phyloP scores from a whole-genome alignment of 53 echinoderm and acorn worm genomes.

The Arbacia lixula region DNA sequence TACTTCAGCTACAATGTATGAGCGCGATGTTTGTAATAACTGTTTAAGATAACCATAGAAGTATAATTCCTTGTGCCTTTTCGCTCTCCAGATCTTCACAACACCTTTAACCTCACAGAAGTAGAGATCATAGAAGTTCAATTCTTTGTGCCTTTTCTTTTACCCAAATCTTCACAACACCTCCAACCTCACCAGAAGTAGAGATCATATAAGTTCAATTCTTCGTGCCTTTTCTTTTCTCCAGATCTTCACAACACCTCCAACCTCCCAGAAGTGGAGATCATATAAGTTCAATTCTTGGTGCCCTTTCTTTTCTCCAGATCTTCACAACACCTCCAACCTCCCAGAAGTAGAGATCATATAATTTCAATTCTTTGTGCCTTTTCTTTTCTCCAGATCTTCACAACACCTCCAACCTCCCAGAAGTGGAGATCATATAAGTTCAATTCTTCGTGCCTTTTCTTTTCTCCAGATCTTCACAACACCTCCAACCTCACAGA shows the following conservation, averaged over 20 bases:
- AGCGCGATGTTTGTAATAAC: no score
- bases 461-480: no score
- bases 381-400: no score
- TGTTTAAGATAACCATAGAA: no score
- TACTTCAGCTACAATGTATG: no score
- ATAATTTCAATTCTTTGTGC: no score
- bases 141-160: not conserved
- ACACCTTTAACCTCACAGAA: not conserved
- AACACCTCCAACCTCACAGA: no score
- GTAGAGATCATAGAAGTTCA: not conserved
- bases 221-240: no score
- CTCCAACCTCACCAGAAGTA: not conserved
- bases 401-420: no score
- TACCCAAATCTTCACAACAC: not conserved
- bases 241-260: slow-evolving; percentile 95
- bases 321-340: slow-evolving; percentile 94
- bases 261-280: slow-evolving; percentile 97
- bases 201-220: no score
- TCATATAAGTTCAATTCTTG: slow-evolving; percentile 54
- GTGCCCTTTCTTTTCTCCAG: slow-evolving; percentile 35
- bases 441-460: no score
- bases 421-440: no score
- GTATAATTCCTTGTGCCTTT: not conserved
- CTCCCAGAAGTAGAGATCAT: slow-evolving; percentile 97
- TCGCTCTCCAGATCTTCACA: not conserved